Evolutionary conservation across 2,888 invertebrate species (phyloP).

Genomic region (Metalampra italica): DNA sequence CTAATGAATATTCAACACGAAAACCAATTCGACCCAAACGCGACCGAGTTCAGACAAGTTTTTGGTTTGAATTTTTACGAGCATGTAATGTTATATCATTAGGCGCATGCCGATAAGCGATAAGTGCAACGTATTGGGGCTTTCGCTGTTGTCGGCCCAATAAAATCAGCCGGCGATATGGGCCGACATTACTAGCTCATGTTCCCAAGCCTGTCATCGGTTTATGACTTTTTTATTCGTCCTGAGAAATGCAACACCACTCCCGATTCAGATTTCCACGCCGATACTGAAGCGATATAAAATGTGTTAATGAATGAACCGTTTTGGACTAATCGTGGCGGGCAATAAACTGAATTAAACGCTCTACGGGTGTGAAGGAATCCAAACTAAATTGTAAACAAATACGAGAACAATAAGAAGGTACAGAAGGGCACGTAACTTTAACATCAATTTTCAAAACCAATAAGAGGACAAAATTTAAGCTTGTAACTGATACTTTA

Average conservation of each 20-base stretch:
- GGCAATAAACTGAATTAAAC: slow-evolving; percentile 27
- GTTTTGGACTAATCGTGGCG: slow-evolving; percentile 38
- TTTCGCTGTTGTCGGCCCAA: slow-evolving; percentile 61
- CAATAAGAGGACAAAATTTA: slow-evolving; percentile 41
- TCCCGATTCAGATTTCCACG: slow-evolving; percentile 60
- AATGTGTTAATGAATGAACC: slow-evolving; percentile 46
- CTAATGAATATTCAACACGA: slow-evolving; percentile 57
- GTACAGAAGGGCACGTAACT: background rate
- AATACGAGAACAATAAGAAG: background rate
- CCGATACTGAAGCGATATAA: slow-evolving; percentile 53
- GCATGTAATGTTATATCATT: slow-evolving; percentile 65
- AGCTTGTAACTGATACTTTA: slow-evolving; percentile 38
- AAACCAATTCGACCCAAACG: slow-evolving; percentile 44
- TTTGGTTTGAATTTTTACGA: slow-evolving; percentile 63
- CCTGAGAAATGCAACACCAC: slow-evolving; percentile 70
- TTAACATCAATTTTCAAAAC: slow-evolving; percentile 1
- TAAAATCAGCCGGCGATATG: slow-evolving; percentile 60
- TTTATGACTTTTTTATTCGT: slow-evolving; percentile 76
- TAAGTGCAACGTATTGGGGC: slow-evolving; percentile 61
- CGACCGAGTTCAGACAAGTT: slow-evolving; percentile 39
- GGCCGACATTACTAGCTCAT: slow-evolving; percentile 59
- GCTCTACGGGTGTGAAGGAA: slow-evolving; percentile 15
- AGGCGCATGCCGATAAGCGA: slow-evolving; percentile 59
- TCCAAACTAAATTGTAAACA: slow-evolving; percentile 8
- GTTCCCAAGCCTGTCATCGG: slow-evolving; percentile 72